These are phyloP conservation scores for Teleogryllus occipitalis DNA, from an alignment of 1,140 invertebrate species.

Conservation along the genomic window DNA sequence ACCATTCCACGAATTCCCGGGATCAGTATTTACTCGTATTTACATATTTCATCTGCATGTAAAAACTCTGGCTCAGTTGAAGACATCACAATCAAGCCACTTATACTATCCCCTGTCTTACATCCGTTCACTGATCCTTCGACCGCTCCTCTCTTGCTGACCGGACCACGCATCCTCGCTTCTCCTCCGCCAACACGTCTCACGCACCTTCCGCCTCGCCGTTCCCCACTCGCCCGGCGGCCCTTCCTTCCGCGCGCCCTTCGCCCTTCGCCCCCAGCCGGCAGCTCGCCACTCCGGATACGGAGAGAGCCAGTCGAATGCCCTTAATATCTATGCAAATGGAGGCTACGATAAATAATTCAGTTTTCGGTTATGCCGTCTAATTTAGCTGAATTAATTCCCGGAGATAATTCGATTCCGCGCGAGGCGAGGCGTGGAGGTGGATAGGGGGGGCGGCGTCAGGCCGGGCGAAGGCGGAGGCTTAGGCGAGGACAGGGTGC, in stretches of 20 bases:
- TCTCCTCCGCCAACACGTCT: neutral
- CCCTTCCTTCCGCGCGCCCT: neutral
- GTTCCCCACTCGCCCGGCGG: neutral
- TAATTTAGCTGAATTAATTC: constrained; percentile 29
- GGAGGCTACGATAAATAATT: constrained; percentile 31
- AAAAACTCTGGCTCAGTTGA: no score
- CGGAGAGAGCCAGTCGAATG: constrained; percentile 12
- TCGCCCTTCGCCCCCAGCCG: neutral
- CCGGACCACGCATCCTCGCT: neutral
- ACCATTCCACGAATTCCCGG: no score
- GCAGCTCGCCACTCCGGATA: constrained; percentile 30
- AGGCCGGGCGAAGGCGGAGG: no score
- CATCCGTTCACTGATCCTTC: no score
- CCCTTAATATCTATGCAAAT: constrained; percentile 31
- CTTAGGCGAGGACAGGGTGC: no score
- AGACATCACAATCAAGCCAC: no score
- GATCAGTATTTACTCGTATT: no score
- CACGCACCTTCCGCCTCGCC: neutral
- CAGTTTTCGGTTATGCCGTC: constrained; percentile 29
- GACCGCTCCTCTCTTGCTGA: no score
- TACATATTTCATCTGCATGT: no score
- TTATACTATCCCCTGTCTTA: no score
- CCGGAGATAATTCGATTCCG: constrained; percentile 18
- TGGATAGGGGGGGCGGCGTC: no score
- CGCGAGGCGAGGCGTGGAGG: no score